phyloP scores from a whole-genome alignment of 2,797 vertebrate species.

The Fratercula arctica region DNA sequence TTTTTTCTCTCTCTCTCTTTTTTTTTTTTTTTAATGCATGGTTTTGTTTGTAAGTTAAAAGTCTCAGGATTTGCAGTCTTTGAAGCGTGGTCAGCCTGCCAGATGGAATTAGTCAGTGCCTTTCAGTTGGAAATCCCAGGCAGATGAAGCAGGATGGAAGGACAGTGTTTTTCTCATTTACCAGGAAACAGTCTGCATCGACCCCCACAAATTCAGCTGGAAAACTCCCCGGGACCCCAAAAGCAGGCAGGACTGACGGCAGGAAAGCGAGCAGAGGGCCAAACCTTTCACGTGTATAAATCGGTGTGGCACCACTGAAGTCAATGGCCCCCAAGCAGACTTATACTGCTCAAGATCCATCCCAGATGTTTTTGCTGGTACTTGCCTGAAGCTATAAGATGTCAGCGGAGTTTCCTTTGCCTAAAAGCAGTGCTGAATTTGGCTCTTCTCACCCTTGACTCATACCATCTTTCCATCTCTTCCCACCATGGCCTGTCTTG shows the following conservation, averaged over 20 bases:
- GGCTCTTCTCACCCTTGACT: not conserved
- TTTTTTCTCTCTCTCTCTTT: accelerated
- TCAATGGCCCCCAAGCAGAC: not conserved
- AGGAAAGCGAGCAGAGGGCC: not conserved
- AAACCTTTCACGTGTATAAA: not conserved
- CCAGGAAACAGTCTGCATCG: not conserved
- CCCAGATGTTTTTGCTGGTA: conserved; percentile 52
- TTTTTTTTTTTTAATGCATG: conserved; percentile 7
- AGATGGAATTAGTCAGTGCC: conserved; percentile 72
- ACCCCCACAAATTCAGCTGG: not conserved
- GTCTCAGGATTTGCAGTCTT: conserved; percentile 66
- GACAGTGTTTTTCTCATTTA: conserved; percentile 50
- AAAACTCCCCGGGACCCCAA: not conserved
- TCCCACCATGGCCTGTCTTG: not conserved
- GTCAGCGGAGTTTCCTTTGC: conserved; percentile 22
- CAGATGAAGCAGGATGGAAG: conserved; percentile 60
- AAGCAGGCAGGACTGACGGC: not conserved
- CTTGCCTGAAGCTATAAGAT: conserved; percentile 44
- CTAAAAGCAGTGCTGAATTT: conserved; percentile 45
- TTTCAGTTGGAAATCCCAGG: conserved; percentile 65
- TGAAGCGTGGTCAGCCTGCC: conserved; percentile 66
- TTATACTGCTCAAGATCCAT: conserved; percentile 14
- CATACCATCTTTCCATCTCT: conserved; percentile 12
- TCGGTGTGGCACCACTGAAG: not conserved
- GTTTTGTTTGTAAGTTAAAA: conserved; percentile 70